These are phyloP conservation scores for Tringa solitaria DNA, from an alignment of 2,113 vertebrate species.

Conservation along the genomic window DNA sequence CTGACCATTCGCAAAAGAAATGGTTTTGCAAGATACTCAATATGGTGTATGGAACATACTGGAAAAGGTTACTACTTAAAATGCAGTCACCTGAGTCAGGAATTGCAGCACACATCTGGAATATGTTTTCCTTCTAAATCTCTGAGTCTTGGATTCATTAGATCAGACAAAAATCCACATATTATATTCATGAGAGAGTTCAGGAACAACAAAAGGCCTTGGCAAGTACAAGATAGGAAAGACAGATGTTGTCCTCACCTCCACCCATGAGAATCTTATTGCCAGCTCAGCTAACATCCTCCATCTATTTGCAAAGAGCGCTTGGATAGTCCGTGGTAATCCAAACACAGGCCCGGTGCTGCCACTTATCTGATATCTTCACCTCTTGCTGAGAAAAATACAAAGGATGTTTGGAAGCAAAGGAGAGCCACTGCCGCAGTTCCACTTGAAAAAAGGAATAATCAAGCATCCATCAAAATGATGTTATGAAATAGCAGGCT, in stretches of 20 bases:
- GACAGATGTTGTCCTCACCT: slow-evolving; percentile 70
- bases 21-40: not conserved
- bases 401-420: slow-evolving; percentile 26
- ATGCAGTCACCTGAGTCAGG: slow-evolving; percentile 40
- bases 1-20: not conserved
- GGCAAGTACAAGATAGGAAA: slow-evolving; percentile 44
- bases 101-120: slow-evolving; percentile 65
- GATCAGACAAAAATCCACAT: slow-evolving; percentile 65
- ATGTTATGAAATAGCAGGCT: not conserved
- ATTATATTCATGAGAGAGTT: slow-evolving; percentile 75
- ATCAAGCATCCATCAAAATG: slow-evolving; percentile 26
- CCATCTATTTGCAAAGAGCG: not conserved
- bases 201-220: slow-evolving; percentile 59
- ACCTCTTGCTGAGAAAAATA: slow-evolving; percentile 20
- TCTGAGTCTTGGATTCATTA: slow-evolving; percentile 68
- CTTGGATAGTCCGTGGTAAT: not conserved
- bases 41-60: not conserved
- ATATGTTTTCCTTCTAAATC: slow-evolving; percentile 47
- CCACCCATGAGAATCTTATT: slow-evolving; percentile 1
- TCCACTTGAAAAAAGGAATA: slow-evolving; percentile 41
- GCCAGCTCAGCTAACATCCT: slow-evolving; percentile 36
- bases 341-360: not conserved
- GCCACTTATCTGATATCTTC: slow-evolving; percentile 18
- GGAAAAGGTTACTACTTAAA: slow-evolving; percentile 31
- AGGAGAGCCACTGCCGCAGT: not conserved